These are phyloP conservation scores for Vesta saturnalis DNA, from an alignment of 2,888 invertebrate species.

Conservation along the genomic window DNA sequence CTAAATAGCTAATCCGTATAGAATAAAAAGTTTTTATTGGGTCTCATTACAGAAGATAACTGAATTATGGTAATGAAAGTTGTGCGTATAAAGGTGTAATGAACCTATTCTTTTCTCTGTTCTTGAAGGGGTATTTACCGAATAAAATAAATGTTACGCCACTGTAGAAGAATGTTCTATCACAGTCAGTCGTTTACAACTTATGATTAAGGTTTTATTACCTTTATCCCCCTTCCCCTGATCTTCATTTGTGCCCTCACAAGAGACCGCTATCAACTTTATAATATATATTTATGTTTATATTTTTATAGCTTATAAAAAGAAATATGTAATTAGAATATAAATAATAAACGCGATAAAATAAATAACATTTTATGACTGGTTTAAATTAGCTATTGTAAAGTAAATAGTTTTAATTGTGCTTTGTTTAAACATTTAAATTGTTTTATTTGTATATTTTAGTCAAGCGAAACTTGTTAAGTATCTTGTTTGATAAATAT, in stretches of 20 bases:
- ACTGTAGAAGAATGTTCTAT: constrained; percentile 41
- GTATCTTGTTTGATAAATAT: constrained; percentile 26
- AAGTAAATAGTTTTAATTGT: constrained; percentile 47
- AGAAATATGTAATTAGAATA: constrained; percentile 56
- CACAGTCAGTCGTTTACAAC: constrained; percentile 49
- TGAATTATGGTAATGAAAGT: too few relatives aligned
- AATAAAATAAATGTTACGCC: constrained; percentile 29
- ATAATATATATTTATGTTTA: constrained; percentile 53
- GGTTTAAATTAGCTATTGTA: constrained; percentile 45
- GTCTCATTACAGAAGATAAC: constrained; percentile 11
- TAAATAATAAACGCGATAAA: constrained; percentile 54
- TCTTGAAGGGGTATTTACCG: background rate
- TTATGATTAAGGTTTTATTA: constrained; percentile 57
- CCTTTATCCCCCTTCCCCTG: constrained; percentile 44
- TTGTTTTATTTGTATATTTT: constrained; percentile 35
- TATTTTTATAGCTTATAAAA: constrained; percentile 54
- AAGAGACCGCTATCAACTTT: constrained; percentile 52
- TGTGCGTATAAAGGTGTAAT: background rate
- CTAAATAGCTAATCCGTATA: constrained; percentile 6
- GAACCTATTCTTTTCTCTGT: background rate
- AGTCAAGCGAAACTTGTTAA: constrained; percentile 26
- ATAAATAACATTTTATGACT: constrained; percentile 54
- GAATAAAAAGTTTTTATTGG: constrained; percentile 4
- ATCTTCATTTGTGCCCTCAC: constrained; percentile 48
- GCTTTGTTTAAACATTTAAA: constrained; percentile 36